These are phyloP conservation scores for Leptinotarsa peninsularis DNA, from an alignment of 2,888 invertebrate species.

Conservation along the genomic window DNA sequence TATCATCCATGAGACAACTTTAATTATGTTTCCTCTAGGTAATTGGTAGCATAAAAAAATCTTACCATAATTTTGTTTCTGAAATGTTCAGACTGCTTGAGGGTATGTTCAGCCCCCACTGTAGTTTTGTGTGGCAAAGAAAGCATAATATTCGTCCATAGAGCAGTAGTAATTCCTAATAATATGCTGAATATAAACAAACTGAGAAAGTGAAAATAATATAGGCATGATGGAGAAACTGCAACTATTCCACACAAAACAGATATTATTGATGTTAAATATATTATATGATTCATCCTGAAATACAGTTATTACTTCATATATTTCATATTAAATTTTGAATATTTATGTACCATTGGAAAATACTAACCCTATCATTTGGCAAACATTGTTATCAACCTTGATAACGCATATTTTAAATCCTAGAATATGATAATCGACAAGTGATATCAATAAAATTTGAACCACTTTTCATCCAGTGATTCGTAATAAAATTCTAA, in stretches of 20 bases:
- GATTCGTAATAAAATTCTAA: no score
- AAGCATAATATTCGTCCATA: constrained; percentile 75
- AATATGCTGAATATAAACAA: constrained; percentile 54
- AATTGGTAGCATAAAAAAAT: constrained; percentile 16
- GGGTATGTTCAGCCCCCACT: constrained; percentile 71
- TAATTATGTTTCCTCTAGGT: not conserved
- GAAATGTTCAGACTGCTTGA: constrained; percentile 73
- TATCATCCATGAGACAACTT: constrained; percentile 11
- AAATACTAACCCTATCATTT: constrained; percentile 10
- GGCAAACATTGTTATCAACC: constrained; percentile 17
- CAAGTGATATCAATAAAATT: not conserved
- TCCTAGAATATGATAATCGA: not conserved
- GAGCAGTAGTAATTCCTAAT: constrained; percentile 65
- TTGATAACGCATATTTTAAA: not conserved
- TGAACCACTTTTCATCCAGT: no score
- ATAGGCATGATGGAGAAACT: constrained; percentile 55
- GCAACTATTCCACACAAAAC: constrained; percentile 43
- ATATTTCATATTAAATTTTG: not conserved
- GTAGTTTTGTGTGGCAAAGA: constrained; percentile 76
- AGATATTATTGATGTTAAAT: constrained; percentile 34
- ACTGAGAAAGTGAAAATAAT: constrained; percentile 52
- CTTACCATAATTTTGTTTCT: constrained; percentile 73
- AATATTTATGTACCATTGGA: not conserved
- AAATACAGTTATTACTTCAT: not conserved
- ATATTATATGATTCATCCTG: constrained; percentile 47